Conservation (phyloP, 2,797 vertebrate species). For the Vultur gryphus region DNA sequence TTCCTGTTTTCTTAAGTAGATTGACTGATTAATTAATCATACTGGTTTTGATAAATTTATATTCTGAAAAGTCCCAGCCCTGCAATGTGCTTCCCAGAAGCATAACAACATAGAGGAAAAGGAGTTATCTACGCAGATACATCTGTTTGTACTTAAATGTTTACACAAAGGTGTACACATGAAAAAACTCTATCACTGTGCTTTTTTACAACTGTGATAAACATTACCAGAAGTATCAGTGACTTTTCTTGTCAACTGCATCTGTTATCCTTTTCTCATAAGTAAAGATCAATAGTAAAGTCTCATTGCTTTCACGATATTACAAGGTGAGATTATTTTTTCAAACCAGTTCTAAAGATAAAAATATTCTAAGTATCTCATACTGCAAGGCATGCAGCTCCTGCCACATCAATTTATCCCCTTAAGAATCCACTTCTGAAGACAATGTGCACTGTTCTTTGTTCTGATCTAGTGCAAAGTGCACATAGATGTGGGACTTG, state of each 20-base stretch:
- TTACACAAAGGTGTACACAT: neutral
- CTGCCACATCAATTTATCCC: neutral
- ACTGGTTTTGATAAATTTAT: conserved; percentile 25
- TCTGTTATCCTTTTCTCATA: neutral
- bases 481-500: neutral
- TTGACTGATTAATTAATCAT: conserved; percentile 61
- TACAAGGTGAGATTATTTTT: neutral
- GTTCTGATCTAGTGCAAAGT: neutral
- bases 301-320: neutral
- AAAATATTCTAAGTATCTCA: neutral
- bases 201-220: neutral
- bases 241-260: neutral
- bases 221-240: neutral
- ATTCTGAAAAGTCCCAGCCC: neutral
- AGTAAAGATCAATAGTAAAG: neutral
- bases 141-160: neutral
- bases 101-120: neutral
- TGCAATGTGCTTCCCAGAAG: neutral
- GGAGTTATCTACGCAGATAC: neutral
- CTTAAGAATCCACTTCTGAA: neutral
- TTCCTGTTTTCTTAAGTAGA: conserved; percentile 1
- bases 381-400: neutral
- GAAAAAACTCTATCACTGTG: neutral
- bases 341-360: neutral
- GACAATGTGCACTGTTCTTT: neutral